Evolutionary conservation across 2,888 invertebrate genomes (phyloP), one percentile per base, ranked within the genome.

Genomic region (Lomographa bimaculata): DNA sequence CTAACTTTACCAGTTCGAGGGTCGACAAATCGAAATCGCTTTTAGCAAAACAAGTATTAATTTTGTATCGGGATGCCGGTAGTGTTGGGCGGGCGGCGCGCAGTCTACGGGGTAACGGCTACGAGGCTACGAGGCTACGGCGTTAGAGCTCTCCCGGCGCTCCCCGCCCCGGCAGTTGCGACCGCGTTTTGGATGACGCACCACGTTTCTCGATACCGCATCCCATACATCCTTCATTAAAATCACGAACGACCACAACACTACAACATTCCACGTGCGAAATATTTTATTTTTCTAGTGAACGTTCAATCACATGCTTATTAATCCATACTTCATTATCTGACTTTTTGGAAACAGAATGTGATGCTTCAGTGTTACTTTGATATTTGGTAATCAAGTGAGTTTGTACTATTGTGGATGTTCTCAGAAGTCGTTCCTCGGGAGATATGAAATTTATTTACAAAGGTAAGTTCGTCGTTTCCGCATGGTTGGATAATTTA

Each of bases 31-130:
- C 87, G 86, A 83, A 86, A 85, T 85, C 80, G 83, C 80, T 86
- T 84, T 85, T 83, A 81, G 81, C 79, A 82, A 86, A 86, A 86
- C 83, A 86, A 86, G 87, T 87, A 87, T 87, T 87, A 87, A 87
- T 86, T 85, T 84, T 84, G 85, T 85, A 85, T 86, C 83, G 83
- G 77, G 45, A 72, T 77, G 71, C 65, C 65, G 64, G 65, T 48
- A 51, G 48, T 47, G 66, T 29, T 6, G 29, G 72, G 73, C 71
- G 72, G 76, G 72, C 76, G 81, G 79, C 80, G 79, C 78, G 79
- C 81, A 78, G 75, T 79, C 79, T 79, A 60, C 46, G 46, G 56
- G 20, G 55, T 60, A 19, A 25, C 37, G 36, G 29, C 30, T 39
- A 51, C 39, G 48, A 38, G 49, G 49, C 46, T 40, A 40, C 34